Evolutionary conservation across 1,140 invertebrate species (phyloP).

Genomic region (Sinonovacula constricta): DNA sequence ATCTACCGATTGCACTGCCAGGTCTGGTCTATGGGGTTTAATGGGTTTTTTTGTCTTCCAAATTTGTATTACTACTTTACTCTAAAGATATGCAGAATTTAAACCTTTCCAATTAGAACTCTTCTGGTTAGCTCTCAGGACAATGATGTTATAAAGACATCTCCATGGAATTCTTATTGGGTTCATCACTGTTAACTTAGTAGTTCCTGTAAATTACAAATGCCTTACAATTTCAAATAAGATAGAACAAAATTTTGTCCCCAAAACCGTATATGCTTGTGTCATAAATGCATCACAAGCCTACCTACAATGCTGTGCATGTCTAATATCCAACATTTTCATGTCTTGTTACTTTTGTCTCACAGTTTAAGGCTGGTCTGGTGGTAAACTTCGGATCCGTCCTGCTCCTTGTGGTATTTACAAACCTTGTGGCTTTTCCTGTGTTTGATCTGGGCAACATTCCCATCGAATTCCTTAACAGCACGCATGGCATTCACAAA

Average conservation of each 20-base stretch:
- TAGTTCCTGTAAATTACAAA: too few relatives aligned
- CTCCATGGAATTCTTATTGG: not conserved
- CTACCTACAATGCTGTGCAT: not conserved
- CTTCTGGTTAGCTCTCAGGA: too few relatives aligned
- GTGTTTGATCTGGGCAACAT: slow-evolving; percentile 38
- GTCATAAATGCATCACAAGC: not conserved
- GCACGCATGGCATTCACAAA: too few relatives aligned
- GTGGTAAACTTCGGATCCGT: slow-evolving; percentile 39
- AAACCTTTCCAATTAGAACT: too few relatives aligned
- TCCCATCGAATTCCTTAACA: slow-evolving; percentile 28
- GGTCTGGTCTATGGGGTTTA: too few relatives aligned
- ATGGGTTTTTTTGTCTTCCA: too few relatives aligned
- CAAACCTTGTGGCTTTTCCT: slow-evolving; percentile 23
- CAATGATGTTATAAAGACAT: too few relatives aligned
- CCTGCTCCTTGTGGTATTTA: slow-evolving; percentile 10
- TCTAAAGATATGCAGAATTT: too few relatives aligned
- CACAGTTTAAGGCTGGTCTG: slow-evolving; percentile 40
- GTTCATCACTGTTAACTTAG: too few relatives aligned
- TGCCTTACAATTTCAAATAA: not conserved
- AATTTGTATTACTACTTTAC: too few relatives aligned
- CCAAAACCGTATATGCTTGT: not conserved
- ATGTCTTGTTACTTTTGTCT: slow-evolving; percentile 3
- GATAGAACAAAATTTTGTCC: not conserved
- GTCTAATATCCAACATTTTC: too few relatives aligned
- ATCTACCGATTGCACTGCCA: too few relatives aligned